Evolutionary conservation across 2,888 invertebrate species (phyloP).

Genomic region (Meganola albula): DNA sequence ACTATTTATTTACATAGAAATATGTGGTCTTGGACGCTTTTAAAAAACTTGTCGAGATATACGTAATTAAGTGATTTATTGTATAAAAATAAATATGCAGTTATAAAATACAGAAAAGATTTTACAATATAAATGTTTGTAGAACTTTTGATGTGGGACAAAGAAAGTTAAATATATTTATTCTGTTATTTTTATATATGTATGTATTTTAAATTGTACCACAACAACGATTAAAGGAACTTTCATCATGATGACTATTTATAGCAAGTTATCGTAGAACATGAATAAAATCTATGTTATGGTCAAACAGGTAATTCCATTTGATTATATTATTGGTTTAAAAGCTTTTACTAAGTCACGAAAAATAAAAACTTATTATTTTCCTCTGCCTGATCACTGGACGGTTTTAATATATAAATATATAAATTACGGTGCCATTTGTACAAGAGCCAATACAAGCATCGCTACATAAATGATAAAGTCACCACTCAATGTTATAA

Average conservation of each 20-base stretch:
- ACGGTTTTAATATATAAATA: conserved; percentile 72
- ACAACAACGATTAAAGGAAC: conserved; percentile 60
- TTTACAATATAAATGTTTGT: conserved; percentile 29
- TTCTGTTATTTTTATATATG: conserved; percentile 31
- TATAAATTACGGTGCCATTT: conserved; percentile 56
- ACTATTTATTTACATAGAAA: conserved; percentile 25
- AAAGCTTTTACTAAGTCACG: too few relatives aligned
- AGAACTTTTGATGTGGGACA: conserved; percentile 24
- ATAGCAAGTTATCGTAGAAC: conserved; percentile 26
- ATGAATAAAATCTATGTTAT: too few relatives aligned
- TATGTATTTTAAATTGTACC: conserved; percentile 49
- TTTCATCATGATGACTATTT: too few relatives aligned
- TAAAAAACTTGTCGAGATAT: conserved; percentile 19
- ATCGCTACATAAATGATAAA: conserved; percentile 40
- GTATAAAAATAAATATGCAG: conserved; percentile 17
- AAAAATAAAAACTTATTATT: too few relatives aligned
- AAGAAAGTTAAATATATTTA: conserved; percentile 24
- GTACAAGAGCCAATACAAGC: conserved; percentile 42
- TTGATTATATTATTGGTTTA: too few relatives aligned
- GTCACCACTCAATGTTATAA: conserved; percentile 40
- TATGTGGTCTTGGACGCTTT: conserved; percentile 22
- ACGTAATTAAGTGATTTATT: conserved; percentile 13
- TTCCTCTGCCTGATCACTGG: conserved; percentile 59
- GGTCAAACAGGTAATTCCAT: too few relatives aligned
- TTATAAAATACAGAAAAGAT: conserved; percentile 19